phyloP scores from a whole-genome alignment of 2,888 invertebrate genomes.

The Meiosimyza decipiens region DNA sequence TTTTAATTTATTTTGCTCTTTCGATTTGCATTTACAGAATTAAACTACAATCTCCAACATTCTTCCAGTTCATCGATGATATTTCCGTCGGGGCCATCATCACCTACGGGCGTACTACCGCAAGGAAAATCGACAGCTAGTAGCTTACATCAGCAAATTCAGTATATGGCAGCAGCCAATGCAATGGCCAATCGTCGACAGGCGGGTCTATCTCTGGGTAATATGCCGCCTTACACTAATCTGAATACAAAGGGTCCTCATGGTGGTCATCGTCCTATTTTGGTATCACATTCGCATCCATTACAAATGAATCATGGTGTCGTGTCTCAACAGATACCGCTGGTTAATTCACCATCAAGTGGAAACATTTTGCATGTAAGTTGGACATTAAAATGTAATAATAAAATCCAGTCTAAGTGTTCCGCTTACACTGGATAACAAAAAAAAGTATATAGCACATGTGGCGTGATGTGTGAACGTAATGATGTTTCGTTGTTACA shows the following conservation, averaged over 20 bases:
- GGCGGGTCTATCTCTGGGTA: constrained; percentile 63
- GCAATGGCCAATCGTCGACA: constrained; percentile 64
- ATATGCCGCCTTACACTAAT: constrained; percentile 51
- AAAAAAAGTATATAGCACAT: background rate
- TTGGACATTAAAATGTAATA: constrained; percentile 7
- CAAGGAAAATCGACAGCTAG: constrained; percentile 71
- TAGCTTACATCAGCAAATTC: constrained; percentile 69
- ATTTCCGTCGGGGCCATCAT: constrained; percentile 48
- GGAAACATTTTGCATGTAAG: constrained; percentile 77
- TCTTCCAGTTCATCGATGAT: constrained; percentile 67
- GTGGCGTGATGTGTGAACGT: too few relatives aligned
- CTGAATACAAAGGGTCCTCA: constrained; percentile 48
- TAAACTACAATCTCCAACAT: constrained; percentile 68
- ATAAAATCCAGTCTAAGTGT: too few relatives aligned
- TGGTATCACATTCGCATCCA: constrained; percentile 65
- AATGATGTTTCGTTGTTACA: too few relatives aligned
- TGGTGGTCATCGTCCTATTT: constrained; percentile 59
- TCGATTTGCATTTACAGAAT: constrained; percentile 62
- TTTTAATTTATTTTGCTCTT: constrained; percentile 51
- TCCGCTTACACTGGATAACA: background rate
- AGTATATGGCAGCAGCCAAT: constrained; percentile 60
- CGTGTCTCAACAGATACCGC: constrained; percentile 59
- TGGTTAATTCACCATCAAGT: constrained; percentile 75
- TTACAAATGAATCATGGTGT: constrained; percentile 57
- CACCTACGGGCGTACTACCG: constrained; percentile 55